Evolutionary conservation across 2,113 vertebrate genomes (phyloP).

Genomic region (Prietella phreatophila): DNA sequence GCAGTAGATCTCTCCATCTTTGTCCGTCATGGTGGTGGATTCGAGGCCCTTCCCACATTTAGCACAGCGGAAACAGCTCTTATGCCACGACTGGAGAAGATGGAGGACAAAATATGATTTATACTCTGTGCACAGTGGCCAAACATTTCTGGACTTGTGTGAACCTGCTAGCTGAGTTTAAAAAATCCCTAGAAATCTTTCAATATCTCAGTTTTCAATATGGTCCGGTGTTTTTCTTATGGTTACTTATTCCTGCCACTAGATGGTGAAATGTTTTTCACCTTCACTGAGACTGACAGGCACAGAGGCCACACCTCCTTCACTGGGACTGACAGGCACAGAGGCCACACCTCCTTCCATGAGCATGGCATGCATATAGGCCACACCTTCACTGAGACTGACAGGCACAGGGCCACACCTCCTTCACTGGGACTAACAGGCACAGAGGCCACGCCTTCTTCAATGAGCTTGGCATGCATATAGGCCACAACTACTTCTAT

Average conservation of each 20-base stretch:
- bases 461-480: background rate
- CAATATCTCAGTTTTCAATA: background rate
- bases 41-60: slow-evolving; percentile 90
- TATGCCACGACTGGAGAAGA: slow-evolving; percentile 86
- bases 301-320: background rate
- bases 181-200: background rate
- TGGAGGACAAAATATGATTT: background rate
- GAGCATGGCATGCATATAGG: background rate
- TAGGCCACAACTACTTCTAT: background rate
- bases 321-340: background rate
- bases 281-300: background rate
- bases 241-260: background rate
- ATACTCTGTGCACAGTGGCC: background rate
- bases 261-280: background rate
- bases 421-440: background rate
- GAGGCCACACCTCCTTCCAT: background rate
- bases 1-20: slow-evolving; percentile 94
- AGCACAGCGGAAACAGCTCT: slow-evolving; percentile 89
- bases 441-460: background rate
- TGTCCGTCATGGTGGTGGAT: slow-evolving; percentile 91
- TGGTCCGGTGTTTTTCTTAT: background rate
- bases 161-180: background rate
- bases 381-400: background rate
- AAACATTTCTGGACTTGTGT: background rate
- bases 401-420: background rate